Evolutionary conservation across 2,797 vertebrate species (phyloP).

Genomic region (Lithobates pipiens): DNA sequence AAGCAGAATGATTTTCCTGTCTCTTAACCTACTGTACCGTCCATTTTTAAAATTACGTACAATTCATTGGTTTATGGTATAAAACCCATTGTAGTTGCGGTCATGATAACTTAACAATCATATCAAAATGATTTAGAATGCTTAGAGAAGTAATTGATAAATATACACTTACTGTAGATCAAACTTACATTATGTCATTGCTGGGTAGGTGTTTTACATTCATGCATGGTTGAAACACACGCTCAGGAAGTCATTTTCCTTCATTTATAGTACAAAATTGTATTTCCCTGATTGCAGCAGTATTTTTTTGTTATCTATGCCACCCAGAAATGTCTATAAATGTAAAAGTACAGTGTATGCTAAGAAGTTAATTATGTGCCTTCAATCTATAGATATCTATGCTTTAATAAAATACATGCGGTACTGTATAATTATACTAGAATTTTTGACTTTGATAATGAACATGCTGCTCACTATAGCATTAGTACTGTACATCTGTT

Average conservation of each 20-base stretch:
- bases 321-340: conserved; percentile 15
- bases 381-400: background rate
- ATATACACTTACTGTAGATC: background rate
- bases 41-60: background rate
- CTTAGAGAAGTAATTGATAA: background rate
- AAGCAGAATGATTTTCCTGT: too few species aligned
- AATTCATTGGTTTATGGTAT: background rate
- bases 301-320: conserved; percentile 10
- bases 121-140: background rate
- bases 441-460: conserved; percentile 12
- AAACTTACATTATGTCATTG: background rate
- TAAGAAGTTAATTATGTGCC: conserved; percentile 11
- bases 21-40: background rate
- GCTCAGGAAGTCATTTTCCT: conserved; percentile 1
- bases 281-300: conserved; percentile 2
- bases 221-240: conserved; percentile 14
- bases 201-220: conserved; percentile 9
- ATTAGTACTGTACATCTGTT: conserved; percentile 20
- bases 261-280: background rate
- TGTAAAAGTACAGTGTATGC: conserved; percentile 11
- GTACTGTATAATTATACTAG: conserved; percentile 21
- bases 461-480: conserved; percentile 3
- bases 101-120: background rate
- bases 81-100: background rate
- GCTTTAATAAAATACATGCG: conserved; percentile 21